phyloP scores from a whole-genome alignment of 64 coral and sea anemone genomes.

The Pachyseris speciosa region DNA sequence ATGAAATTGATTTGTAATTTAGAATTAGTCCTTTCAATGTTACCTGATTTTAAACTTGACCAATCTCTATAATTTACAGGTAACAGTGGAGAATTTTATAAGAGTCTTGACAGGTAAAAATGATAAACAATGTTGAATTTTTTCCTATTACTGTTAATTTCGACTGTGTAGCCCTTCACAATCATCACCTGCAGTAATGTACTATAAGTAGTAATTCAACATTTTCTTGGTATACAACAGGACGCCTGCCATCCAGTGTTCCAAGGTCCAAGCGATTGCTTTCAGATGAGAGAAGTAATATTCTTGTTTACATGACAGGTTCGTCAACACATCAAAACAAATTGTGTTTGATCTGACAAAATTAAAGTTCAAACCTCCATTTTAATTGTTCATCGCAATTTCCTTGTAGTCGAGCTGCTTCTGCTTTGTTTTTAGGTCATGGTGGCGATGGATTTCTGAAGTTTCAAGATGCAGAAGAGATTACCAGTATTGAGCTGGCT shows the following conservation, averaged over 20 bases:
- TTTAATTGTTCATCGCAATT: too few species aligned
- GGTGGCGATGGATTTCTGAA: slow-evolving; percentile 98
- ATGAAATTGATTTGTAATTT: too few species aligned
- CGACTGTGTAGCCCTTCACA: too few species aligned
- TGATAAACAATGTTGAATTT: not conserved
- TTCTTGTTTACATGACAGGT: slow-evolving; percentile 99
- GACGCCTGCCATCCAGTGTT: slow-evolving; percentile 90
- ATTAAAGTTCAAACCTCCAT: too few species aligned
- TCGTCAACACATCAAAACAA: too few species aligned
- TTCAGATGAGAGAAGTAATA: slow-evolving; percentile 98
- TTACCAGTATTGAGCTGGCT: slow-evolving; percentile 93
- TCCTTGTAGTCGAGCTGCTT: not conserved
- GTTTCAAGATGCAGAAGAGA: slow-evolving; percentile 99
- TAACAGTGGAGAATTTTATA: slow-evolving; percentile 97
- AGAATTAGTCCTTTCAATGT: too few species aligned
- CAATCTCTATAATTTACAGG: slow-evolving; percentile 37
- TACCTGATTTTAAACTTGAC: not conserved
- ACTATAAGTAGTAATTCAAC: too few species aligned
- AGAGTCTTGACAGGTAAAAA: slow-evolving; percentile 89
- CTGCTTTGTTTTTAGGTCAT: slow-evolving; percentile 67
- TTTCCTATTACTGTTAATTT: not conserved
- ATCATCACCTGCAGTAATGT: too few species aligned
- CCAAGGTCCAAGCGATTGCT: slow-evolving; percentile 94
- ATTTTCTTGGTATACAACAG: slow-evolving; percentile 18
- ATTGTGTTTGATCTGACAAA: too few species aligned